A percentile compares a stretch with the other conserved stretches of the same genome.
Evolutionary conservation across 2,888 invertebrate species (phyloP).

Genomic region (Callinectes sapidus): DNA sequence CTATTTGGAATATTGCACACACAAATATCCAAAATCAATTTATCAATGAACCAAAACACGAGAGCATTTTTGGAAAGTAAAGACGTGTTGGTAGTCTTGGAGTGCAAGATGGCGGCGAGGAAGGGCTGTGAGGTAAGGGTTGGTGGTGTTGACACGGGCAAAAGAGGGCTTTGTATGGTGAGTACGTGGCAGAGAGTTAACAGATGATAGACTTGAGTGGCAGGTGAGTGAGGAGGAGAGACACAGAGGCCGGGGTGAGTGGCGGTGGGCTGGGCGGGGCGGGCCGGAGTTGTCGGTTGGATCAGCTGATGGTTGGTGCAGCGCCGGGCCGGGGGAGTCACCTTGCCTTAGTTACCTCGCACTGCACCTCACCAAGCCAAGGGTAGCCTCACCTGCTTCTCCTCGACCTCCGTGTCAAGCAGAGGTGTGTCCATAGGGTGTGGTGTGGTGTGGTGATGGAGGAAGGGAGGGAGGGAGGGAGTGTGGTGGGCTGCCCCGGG

Average conservation of each 20-base stretch:
- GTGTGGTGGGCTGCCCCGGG: no score
- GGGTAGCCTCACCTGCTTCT: no score
- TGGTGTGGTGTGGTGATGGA: no score
- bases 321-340: no score
- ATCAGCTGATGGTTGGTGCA: background rate
- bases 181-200: background rate
- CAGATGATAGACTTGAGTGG: background rate
- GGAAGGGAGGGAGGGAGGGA: no score
- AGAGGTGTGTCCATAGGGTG: no score
- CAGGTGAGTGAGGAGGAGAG: background rate
- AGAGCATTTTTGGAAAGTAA: background rate
- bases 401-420: no score
- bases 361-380: no score
- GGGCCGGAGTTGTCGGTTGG: background rate
- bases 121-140: background rate
- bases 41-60: background rate
- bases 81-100: background rate
- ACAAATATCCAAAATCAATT: background rate
- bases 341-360: no score
- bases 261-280: background rate
- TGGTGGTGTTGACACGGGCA: background rate
- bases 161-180: background rate
- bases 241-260: background rate
- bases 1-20: background rate
- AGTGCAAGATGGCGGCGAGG: constrained; percentile 20